These are phyloP conservation scores for Arothron firmamentum DNA, from an alignment of 2,113 vertebrate species.

Conservation along the genomic window DNA sequence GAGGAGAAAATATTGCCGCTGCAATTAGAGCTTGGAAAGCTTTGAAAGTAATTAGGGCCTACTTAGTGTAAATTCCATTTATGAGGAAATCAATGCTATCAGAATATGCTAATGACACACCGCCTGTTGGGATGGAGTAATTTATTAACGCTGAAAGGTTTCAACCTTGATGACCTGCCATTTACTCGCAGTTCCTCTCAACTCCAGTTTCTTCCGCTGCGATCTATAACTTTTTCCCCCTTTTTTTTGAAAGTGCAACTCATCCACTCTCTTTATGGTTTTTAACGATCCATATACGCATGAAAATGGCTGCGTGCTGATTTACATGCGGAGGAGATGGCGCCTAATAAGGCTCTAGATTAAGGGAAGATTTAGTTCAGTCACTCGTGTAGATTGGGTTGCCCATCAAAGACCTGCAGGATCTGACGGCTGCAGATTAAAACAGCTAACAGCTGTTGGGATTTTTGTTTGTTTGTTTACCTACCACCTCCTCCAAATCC, in stretches of 20 bases:
- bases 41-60: constrained; percentile 77
- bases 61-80: constrained; percentile 79
- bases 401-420: constrained; percentile 84
- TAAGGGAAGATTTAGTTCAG: constrained; percentile 89
- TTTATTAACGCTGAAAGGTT: constrained; percentile 62
- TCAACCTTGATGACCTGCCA: constrained; percentile 56
- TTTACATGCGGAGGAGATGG: constrained; percentile 83
- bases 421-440: constrained; percentile 88
- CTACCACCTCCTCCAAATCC: constrained; percentile 52
- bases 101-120: constrained; percentile 77
- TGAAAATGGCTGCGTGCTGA: constrained; percentile 80
- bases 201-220: constrained; percentile 50
- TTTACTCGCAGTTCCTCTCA: constrained; percentile 46
- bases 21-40: constrained; percentile 65
- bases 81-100: constrained; percentile 80
- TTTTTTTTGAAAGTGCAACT: constrained; percentile 57
- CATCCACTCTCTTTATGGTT: constrained; percentile 45
- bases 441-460: constrained; percentile 87
- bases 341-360: constrained; percentile 87
- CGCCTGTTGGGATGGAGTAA: constrained; percentile 63
- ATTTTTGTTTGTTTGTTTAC: constrained; percentile 71
- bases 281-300: constrained; percentile 80
- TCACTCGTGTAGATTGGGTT: constrained; percentile 82
- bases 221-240: constrained; percentile 54
- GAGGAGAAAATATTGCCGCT: constrained; percentile 51